These are phyloP conservation scores for Cistogaster globosa DNA, from an alignment of 2,888 invertebrate species.

Conservation along the genomic window DNA sequence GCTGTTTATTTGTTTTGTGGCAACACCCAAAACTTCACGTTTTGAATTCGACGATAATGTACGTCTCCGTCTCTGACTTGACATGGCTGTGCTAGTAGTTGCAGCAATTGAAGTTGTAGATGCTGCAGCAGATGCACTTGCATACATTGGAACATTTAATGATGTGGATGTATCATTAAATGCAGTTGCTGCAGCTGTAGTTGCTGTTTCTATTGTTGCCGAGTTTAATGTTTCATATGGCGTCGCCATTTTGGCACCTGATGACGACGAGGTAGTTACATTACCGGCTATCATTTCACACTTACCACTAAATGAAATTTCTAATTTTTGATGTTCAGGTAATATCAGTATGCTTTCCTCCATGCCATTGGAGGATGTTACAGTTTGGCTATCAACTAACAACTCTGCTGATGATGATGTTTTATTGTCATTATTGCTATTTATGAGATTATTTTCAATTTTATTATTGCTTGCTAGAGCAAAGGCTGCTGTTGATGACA, in stretches of 20 bases:
- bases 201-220: constrained; percentile 10
- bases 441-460: constrained; percentile 53
- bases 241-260: constrained; percentile 38
- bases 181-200: constrained; percentile 4
- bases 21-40: constrained; percentile 75
- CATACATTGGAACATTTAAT: constrained; percentile 44
- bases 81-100: constrained; percentile 65
- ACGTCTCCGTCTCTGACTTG: constrained; percentile 78
- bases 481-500: constrained; percentile 56
- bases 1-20: constrained; percentile 76
- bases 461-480: constrained; percentile 49
- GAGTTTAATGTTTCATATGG: constrained; percentile 45
- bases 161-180: constrained; percentile 32
- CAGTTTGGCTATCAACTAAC: constrained; percentile 21
- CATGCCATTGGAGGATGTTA: constrained; percentile 71
- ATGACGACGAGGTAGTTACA: constrained; percentile 65
- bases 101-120: constrained; percentile 17
- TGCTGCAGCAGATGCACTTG: neutral
- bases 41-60: constrained; percentile 80
- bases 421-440: constrained; percentile 68
- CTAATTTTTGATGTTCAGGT: constrained; percentile 79
- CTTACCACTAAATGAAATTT: constrained; percentile 78
- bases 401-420: constrained; percentile 27
- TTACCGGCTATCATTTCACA: constrained; percentile 75
- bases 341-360: constrained; percentile 80